Evolutionary conservation across 2,797 vertebrate species (phyloP).

Genomic region (Telmatherina bonti): DNA sequence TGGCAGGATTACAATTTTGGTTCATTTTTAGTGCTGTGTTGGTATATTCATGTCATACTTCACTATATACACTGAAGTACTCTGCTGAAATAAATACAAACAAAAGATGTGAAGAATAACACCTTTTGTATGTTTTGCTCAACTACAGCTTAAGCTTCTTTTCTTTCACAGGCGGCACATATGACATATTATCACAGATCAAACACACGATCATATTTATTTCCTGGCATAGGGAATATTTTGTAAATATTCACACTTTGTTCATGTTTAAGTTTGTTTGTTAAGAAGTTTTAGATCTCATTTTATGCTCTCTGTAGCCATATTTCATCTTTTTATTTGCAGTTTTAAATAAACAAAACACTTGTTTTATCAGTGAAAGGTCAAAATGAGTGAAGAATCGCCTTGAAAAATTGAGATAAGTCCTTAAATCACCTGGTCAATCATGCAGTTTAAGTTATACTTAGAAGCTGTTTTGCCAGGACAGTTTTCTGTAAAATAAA

Average conservation of each 20-base stretch:
- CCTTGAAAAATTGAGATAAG: fast-evolving
- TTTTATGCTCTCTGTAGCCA: not conserved
- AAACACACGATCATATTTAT: not conserved
- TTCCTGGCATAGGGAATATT: not conserved
- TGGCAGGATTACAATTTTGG: not conserved
- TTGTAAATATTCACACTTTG: not conserved
- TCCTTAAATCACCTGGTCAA: not conserved
- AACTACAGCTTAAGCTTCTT: not conserved
- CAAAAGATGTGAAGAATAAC: not conserved
- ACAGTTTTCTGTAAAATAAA: no score
- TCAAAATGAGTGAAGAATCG: not conserved
- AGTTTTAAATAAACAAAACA: not conserved
- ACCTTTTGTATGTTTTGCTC: not conserved
- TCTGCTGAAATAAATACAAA: not conserved
- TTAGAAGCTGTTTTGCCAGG: no score
- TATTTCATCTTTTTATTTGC: not conserved
- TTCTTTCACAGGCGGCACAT: not conserved
- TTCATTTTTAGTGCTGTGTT: not conserved
- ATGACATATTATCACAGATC: no score
- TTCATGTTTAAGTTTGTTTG: not conserved
- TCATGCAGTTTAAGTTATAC: not conserved
- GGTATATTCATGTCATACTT: not conserved
- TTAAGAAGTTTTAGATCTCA: not conserved
- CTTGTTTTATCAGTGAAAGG: not conserved
- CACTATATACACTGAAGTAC: not conserved